phyloP scores from a whole-genome alignment of 1,140 invertebrate genomes.

The Stenopsyche tienmushanensis region DNA sequence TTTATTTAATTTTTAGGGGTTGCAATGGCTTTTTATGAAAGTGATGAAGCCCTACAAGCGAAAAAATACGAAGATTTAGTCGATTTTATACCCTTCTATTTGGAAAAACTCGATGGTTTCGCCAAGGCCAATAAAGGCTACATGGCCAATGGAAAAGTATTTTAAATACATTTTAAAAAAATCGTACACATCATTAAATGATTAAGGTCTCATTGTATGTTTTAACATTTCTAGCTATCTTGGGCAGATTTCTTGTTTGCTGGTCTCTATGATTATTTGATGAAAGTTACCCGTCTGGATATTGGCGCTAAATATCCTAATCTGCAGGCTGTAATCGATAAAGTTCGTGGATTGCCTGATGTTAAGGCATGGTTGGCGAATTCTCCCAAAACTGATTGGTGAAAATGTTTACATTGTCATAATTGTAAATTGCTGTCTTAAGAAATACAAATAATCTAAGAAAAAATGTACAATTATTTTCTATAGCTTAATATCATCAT shows the following conservation, averaged over 20 bases:
- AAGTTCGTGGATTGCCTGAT: constrained; percentile 57
- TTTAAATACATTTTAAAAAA: no score
- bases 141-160: constrained; percentile 57
- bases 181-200: no score
- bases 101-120: constrained; percentile 59
- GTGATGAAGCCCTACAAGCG: constrained; percentile 54
- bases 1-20: constrained; percentile 46
- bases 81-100: constrained; percentile 59
- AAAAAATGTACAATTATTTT: no score
- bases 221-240: constrained; percentile 55
- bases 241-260: constrained; percentile 69
- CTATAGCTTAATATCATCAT: no score
- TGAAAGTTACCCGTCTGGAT: constrained; percentile 57
- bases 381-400: constrained; percentile 58
- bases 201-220: not conserved
- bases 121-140: constrained; percentile 53
- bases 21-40: constrained; percentile 54
- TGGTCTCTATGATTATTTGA: constrained; percentile 62
- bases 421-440: no score
- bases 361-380: constrained; percentile 68
- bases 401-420: no score
- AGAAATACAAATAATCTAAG: no score
- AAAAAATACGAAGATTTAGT: constrained; percentile 46
- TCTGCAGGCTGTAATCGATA: constrained; percentile 57
- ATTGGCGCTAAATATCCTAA: constrained; percentile 60